phyloP scores from a whole-genome alignment of 2,797 vertebrate genomes.

The Anguilla marmorata region DNA sequence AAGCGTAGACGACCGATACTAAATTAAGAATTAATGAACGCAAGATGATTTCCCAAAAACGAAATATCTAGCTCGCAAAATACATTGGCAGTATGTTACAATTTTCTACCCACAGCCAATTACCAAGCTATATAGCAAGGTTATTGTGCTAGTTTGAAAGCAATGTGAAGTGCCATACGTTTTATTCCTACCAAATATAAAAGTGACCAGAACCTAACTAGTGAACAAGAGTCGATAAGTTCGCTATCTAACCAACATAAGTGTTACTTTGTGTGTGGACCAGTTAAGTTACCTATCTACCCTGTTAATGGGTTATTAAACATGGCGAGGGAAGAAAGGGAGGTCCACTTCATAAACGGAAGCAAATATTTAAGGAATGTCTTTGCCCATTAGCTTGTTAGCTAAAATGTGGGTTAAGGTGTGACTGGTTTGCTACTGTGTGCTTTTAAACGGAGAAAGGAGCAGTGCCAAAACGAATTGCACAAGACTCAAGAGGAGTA shows the following conservation, averaged over 20 bases:
- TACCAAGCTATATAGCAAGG: neutral
- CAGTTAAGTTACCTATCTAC: slow-evolving; percentile 13
- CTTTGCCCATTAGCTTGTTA: neutral
- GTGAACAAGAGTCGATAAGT: neutral
- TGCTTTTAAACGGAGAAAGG: neutral
- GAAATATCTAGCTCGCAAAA: neutral
- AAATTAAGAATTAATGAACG: neutral
- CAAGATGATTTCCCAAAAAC: neutral
- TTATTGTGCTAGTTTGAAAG: neutral
- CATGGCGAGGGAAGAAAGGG: slow-evolving; percentile 38
- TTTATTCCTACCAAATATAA: neutral
- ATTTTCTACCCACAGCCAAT: neutral
- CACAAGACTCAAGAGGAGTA: neutral
- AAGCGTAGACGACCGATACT: neutral
- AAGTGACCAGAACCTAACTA: slow-evolving; percentile 25
- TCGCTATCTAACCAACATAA: slow-evolving; percentile 3
- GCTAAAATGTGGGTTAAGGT: slow-evolving; percentile 15
- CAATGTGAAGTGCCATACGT: slow-evolving; percentile 11
- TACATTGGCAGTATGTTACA: neutral
- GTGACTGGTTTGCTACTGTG: neutral
- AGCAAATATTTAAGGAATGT: slow-evolving; percentile 25
- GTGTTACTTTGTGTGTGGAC: slow-evolving; percentile 30
- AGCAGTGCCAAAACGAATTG: neutral
- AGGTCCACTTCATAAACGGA: slow-evolving; percentile 18
- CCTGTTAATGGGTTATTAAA: slow-evolving; percentile 40